A percentile compares a stretch with the other conserved stretches of the same genome.
phyloP scores from a whole-genome alignment of 2,797 vertebrate genomes.

The Stomatorhinus walkeri region DNA sequence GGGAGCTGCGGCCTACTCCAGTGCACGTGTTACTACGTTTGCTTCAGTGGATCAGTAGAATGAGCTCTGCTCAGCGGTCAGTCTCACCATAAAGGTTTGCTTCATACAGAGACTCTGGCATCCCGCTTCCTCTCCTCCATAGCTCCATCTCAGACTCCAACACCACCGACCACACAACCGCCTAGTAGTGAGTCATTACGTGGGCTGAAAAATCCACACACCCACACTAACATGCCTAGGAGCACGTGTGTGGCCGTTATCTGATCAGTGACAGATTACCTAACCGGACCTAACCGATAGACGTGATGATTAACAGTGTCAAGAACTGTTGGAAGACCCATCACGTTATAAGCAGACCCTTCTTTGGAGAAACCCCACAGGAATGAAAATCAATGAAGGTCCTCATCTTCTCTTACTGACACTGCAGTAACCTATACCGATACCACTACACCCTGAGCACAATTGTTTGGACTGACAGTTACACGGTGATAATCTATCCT shows the following conservation, averaged over 20 bases:
- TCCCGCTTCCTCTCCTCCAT: not conserved
- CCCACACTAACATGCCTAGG: slow-evolving; percentile 26
- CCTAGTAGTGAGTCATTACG: slow-evolving; percentile 54
- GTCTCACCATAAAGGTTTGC: not conserved
- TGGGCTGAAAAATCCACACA: slow-evolving; percentile 31
- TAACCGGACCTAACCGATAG: not conserved
- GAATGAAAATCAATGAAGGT: not conserved
- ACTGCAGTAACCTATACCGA: not conserved
- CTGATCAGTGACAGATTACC: not conserved
- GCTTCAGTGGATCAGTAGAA: not conserved
- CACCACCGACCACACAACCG: slow-evolving; percentile 34
- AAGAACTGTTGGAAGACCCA: not conserved
- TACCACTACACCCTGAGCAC: not conserved
- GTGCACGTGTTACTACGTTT: not conserved
- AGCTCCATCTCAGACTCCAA: slow-evolving; percentile 14
- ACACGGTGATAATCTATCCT: not conserved
- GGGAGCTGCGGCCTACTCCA: not conserved
- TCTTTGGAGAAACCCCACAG: slow-evolving; percentile 6
- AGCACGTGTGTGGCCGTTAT: slow-evolving; percentile 4
- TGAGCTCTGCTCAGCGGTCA: not conserved
- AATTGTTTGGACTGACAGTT: not conserved
- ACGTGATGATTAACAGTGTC: not conserved
- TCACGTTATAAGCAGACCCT: not conserved
- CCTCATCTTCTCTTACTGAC: not conserved
- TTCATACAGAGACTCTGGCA: not conserved